A percentile compares a stretch with the other conserved stretches of the same genome.
Conservation (phyloP, 53 echinoderm and acorn worm species). For the Echinometra lucunter region DNA sequence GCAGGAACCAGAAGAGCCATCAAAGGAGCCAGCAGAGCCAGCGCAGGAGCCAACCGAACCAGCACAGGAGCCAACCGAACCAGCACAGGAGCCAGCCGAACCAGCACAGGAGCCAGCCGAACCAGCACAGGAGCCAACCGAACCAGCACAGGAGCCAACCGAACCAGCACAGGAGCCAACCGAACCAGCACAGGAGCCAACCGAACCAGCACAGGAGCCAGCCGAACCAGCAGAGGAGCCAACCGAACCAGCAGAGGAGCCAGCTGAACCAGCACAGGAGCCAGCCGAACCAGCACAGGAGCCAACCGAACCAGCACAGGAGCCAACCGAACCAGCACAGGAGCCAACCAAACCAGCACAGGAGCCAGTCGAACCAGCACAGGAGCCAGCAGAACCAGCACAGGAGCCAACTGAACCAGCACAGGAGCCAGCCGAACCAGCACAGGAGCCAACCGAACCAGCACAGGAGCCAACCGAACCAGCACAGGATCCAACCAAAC, state of each 20-base stretch:
- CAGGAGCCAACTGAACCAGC: background rate
- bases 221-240: too few relatives aligned
- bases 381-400: constrained; percentile 8
- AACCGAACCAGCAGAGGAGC: background rate
- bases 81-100: too few relatives aligned
- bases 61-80: background rate
- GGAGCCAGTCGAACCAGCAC: background rate
- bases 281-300: background rate
- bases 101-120: too few relatives aligned
- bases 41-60: background rate
- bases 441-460: background rate
- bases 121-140: background rate
- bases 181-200: constrained; percentile 1
- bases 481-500: background rate
- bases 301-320: background rate
- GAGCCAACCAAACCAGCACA: background rate
- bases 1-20: background rate
- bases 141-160: too few relatives aligned
- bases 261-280: background rate
- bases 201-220: background rate
- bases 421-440: too few relatives aligned
- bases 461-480: constrained; percentile 22
- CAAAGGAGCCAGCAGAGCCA: background rate
- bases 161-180: background rate
- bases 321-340: background rate